Conservation (phyloP, 2,113 vertebrate genomes). For the Dinomys branickii region DNA sequence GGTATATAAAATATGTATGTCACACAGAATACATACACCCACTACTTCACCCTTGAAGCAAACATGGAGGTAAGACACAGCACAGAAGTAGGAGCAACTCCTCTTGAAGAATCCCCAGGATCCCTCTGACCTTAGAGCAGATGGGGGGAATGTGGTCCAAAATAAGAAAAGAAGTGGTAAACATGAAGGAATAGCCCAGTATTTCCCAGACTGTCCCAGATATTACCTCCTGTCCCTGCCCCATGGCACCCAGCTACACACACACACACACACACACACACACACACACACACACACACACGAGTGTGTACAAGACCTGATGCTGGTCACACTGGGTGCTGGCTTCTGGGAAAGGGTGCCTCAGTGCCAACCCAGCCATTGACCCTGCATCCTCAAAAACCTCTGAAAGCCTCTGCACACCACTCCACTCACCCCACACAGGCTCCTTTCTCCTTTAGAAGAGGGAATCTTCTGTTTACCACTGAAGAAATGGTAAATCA, state of each 20-base stretch:
- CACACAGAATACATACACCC: background rate
- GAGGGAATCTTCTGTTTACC: background rate
- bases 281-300: background rate
- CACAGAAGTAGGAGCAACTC: background rate
- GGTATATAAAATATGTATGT: background rate
- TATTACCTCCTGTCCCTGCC: rapidly evolving
- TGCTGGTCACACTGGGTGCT: background rate
- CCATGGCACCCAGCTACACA: background rate
- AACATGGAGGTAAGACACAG: background rate
- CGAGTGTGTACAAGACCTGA: background rate
- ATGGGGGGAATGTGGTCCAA: background rate
- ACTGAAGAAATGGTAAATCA: background rate
- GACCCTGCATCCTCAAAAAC: background rate
- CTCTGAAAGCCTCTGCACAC: background rate
- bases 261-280: too few species aligned
- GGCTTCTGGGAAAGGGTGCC: background rate
- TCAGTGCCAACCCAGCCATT: background rate
- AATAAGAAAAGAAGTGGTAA: background rate
- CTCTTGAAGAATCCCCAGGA: background rate
- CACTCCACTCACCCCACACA: background rate
- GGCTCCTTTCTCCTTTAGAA: background rate
- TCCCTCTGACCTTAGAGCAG: background rate
- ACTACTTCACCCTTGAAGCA: background rate
- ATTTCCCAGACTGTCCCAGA: background rate
- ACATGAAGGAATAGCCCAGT: background rate